phyloP scores from a whole-genome alignment of 1,140 invertebrate genomes.

The Bathynomus jamesi region DNA sequence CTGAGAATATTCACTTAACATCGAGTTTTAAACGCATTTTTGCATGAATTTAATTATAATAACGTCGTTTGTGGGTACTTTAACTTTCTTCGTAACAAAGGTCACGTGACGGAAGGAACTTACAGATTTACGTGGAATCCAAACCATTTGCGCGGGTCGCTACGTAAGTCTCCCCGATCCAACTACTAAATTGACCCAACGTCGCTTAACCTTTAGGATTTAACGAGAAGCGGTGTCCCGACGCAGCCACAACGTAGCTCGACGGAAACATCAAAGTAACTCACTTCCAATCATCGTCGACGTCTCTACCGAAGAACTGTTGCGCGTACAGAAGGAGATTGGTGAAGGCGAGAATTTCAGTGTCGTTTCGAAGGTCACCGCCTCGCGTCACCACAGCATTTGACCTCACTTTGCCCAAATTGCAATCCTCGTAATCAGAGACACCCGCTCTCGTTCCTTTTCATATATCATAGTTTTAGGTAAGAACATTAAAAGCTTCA shows the following conservation, averaged over 20 bases:
- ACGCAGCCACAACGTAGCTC: not conserved
- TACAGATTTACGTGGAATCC: no score
- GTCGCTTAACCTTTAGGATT: no score
- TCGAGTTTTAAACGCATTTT: no score
- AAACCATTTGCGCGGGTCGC: no score
- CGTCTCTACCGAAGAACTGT: conserved; percentile 77
- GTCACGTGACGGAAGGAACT: no score
- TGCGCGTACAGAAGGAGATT: conserved; percentile 85
- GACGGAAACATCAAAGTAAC: no score
- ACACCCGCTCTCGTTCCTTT: conserved; percentile 54
- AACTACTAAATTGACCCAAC: not conserved
- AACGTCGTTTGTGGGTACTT: not conserved
- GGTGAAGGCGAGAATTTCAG: conserved; percentile 70
- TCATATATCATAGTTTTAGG: not conserved
- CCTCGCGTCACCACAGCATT: conserved; percentile 84
- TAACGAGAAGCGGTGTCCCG: no score
- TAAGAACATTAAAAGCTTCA: not conserved
- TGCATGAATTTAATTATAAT: no score
- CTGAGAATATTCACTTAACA: no score
- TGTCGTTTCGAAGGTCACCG: conserved; percentile 62
- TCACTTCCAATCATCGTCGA: conserved; percentile 72
- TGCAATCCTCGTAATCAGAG: conserved; percentile 72
- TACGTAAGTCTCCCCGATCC: no score
- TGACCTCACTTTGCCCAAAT: conserved; percentile 81
- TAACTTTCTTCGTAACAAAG: not conserved